Percentiles rank a stretch among this genome's conserved stretches.
phyloP scores from a whole-genome alignment of 2,888 invertebrate species.

The Allolobophora icterica region DNA sequence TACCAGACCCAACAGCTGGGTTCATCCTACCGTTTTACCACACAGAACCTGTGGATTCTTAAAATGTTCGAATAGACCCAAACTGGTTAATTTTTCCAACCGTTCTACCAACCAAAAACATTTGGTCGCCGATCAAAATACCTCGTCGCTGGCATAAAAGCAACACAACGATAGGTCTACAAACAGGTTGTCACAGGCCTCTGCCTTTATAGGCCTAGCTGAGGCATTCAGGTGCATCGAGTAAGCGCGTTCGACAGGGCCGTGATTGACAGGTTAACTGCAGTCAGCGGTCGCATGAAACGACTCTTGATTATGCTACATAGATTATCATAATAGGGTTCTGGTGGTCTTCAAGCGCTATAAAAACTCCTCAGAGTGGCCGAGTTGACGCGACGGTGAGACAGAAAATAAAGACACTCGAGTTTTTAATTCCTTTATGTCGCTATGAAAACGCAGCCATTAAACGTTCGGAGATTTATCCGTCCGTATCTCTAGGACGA shows the following conservation, averaged over 20 bases:
- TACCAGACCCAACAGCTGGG: not conserved
- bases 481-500: too few species aligned
- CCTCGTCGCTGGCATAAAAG: not conserved
- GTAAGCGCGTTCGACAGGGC: not conserved
- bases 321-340: not conserved
- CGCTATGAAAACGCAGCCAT: too few species aligned
- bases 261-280: conserved; percentile 13
- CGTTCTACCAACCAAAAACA: not conserved
- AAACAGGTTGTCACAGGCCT: too few species aligned
- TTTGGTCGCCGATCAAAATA: not conserved
- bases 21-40: not conserved
- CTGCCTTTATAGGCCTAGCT: not conserved
- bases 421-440: too few species aligned
- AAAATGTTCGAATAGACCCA: not conserved
- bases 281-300: not conserved
- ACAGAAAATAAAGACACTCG: too few species aligned
- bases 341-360: not conserved
- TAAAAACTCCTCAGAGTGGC: not conserved
- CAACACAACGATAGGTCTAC: not conserved
- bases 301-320: not conserved
- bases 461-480: too few species aligned
- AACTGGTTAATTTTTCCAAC: not conserved
- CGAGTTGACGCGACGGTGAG: not conserved
- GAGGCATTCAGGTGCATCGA: not conserved
- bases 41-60: not conserved